Percentiles rank a stretch among this genome's conserved stretches.
Evolutionary conservation across 2,113 vertebrate species (phyloP).

Genomic region (Neolamprologus kungweensis): DNA sequence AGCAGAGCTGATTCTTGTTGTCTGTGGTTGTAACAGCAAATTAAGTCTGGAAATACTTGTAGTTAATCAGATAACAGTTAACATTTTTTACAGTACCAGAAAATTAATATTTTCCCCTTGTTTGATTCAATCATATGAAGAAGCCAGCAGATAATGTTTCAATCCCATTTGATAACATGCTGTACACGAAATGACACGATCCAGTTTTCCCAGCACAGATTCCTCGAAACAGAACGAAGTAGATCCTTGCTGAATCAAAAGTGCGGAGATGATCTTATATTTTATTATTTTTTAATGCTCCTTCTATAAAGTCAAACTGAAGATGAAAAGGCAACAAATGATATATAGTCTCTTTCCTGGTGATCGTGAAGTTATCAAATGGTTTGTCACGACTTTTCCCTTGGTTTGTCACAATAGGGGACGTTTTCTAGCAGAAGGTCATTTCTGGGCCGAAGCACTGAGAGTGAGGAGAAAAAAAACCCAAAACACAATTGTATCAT

Average conservation of each 20-base stretch:
- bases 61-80: background rate
- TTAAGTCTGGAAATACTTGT: background rate
- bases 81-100: background rate
- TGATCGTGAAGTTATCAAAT: background rate
- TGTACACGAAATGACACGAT: background rate
- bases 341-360: background rate
- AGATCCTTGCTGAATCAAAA: background rate
- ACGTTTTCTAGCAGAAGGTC: conserved; percentile 68
- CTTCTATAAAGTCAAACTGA: background rate
- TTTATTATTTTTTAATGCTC: background rate
- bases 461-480: background rate
- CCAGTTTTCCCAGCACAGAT: background rate
- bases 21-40: background rate
- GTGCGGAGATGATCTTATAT: background rate
- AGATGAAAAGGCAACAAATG: background rate
- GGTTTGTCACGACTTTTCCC: conserved; percentile 49
- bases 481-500: background rate
- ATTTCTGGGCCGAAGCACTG: conserved; percentile 64
- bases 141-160: background rate
- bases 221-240: background rate
- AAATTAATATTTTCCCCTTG: background rate
- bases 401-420: conserved; percentile 69
- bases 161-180: background rate
- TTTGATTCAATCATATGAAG: background rate
- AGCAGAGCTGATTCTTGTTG: background rate